Conservation (phyloP, 2,797 vertebrate genomes). For the Periophthalmus magnuspinnatus region DNA sequence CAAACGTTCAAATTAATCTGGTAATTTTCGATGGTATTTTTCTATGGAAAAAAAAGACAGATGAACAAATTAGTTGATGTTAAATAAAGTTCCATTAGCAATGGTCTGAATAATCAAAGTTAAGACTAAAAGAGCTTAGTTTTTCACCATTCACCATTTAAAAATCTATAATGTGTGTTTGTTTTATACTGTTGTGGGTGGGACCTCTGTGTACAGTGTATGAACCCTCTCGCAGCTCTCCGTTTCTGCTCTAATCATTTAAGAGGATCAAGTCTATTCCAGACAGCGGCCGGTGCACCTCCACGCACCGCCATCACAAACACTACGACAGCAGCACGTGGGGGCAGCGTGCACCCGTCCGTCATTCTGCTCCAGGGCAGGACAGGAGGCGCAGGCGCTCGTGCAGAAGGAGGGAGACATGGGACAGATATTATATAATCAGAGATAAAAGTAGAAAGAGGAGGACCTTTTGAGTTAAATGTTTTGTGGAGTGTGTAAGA, state of each 20-base stretch:
- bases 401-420: constrained; percentile 52
- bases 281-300: constrained; percentile 64
- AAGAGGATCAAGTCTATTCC: constrained; percentile 80
- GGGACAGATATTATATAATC: constrained; percentile 51
- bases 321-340: constrained; percentile 51
- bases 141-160: background rate
- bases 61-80: too few relatives aligned
- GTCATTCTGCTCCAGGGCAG: background rate
- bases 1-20: background rate
- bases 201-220: constrained; percentile 54
- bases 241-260: constrained; percentile 72
- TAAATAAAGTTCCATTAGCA: too few relatives aligned
- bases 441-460: constrained; percentile 45
- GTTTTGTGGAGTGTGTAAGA: background rate
- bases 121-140: background rate
- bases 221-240: constrained; percentile 47
- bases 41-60: too few relatives aligned
- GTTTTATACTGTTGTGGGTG: constrained; percentile 18
- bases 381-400: constrained; percentile 41
- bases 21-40: too few relatives aligned
- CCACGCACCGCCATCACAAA: constrained; percentile 50
- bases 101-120: too few relatives aligned
- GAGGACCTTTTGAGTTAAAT: constrained; percentile 23
- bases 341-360: constrained; percentile 38
- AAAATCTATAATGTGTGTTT: constrained; percentile 5